Conservation (phyloP, 1,140 invertebrate species). For the Drosophila subobscura region DNA sequence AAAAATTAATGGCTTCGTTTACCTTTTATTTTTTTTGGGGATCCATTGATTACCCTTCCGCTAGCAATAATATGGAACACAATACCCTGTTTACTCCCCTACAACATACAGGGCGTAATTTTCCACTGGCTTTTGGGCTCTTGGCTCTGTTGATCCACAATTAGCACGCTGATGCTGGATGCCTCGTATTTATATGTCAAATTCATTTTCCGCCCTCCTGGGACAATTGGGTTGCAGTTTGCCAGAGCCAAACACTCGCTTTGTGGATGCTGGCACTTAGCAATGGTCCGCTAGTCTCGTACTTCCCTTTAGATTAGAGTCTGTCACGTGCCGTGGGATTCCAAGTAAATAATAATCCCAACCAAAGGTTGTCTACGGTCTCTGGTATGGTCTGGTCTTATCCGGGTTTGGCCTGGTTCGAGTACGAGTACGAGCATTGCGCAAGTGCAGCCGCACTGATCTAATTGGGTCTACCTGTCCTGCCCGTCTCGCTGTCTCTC, state of each 20-base stretch:
- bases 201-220: constrained; percentile 46
- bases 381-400: constrained; percentile 23
- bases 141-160: constrained; percentile 20
- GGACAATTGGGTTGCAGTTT: constrained; percentile 7
- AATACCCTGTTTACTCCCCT: too few relatives aligned
- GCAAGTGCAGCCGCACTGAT: constrained; percentile 21
- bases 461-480: constrained; percentile 22
- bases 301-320: constrained; percentile 2
- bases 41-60: background rate
- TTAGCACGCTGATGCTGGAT: constrained; percentile 37
- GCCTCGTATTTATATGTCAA: constrained; percentile 49
- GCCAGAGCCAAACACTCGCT: constrained; percentile 14
- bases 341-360: background rate
- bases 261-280: constrained; percentile 29
- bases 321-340: constrained; percentile 4
- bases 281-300: constrained; percentile 28
- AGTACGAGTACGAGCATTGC: background rate
- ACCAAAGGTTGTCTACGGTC: background rate
- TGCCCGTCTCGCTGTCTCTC: constrained; percentile 4
- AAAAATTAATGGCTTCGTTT: constrained; percentile 27
- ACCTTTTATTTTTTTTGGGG: constrained; percentile 1
- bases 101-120: constrained; percentile 25
- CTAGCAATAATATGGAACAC: constrained; percentile 1
- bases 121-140: constrained; percentile 37
- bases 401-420: constrained; percentile 6